Percentiles rank a stretch among this genome's conserved stretches.
These are phyloP conservation scores for Argopecten irradians DNA, from an alignment of 1,140 invertebrate genomes.

Conservation along the genomic window DNA sequence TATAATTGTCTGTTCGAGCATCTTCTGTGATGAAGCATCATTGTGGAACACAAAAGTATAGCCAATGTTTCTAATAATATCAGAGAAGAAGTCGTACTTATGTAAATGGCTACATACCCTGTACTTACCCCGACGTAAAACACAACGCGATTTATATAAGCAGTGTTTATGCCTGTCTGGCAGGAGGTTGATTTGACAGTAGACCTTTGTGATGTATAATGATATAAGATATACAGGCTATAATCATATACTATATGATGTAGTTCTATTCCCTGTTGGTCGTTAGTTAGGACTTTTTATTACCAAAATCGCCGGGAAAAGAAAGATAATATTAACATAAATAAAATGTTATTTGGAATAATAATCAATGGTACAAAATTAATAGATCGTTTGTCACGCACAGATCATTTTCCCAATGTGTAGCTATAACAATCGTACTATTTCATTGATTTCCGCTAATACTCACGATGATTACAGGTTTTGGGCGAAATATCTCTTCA, in stretches of 20 bases:
- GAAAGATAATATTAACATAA: neutral
- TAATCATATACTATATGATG: neutral
- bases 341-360: neutral
- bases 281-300: neutral
- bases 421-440: neutral
- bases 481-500: no score
- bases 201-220: neutral
- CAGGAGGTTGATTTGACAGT: neutral
- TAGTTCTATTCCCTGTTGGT: neutral
- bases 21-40: neutral
- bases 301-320: neutral
- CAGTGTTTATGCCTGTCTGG: neutral
- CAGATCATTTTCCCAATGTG: neutral
- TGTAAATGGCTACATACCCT: neutral
- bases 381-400: neutral
- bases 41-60: neutral
- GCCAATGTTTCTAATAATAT: neutral
- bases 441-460: no score
- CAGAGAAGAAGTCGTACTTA: neutral
- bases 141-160: neutral
- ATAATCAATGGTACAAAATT: neutral
- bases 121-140: neutral
- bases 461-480: no score
- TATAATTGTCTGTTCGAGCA: neutral
- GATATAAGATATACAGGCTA: neutral